These are phyloP conservation scores for Belonocnema kinseyi DNA, from an alignment of 1,140 invertebrate species.

Conservation along the genomic window DNA sequence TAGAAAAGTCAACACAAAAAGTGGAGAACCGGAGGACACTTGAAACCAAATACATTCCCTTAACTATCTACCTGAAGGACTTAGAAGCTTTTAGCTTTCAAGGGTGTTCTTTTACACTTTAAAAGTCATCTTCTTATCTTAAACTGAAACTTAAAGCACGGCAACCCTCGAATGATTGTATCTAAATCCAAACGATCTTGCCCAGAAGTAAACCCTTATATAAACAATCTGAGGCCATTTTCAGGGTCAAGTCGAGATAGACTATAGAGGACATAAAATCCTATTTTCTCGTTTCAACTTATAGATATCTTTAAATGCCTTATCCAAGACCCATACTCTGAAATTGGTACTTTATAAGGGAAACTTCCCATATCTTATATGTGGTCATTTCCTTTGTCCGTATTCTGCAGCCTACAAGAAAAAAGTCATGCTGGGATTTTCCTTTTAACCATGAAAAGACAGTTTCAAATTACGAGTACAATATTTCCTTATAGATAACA, in stretches of 20 bases:
- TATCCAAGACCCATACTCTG: too few species aligned
- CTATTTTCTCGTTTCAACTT: too few species aligned
- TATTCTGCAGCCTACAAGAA: too few species aligned
- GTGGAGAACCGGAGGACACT: not conserved
- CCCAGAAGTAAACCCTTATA: not conserved
- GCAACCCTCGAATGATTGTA: slow-evolving; percentile 5
- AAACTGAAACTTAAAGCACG: not conserved
- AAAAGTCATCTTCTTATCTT: slow-evolving; percentile 15
- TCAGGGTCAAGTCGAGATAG: not conserved
- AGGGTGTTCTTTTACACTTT: slow-evolving; percentile 7
- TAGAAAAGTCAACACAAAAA: not conserved
- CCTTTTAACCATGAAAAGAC: too few species aligned
- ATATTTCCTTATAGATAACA: too few species aligned
- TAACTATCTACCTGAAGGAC: slow-evolving; percentile 10
- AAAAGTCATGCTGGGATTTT: too few species aligned
- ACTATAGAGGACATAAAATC: too few species aligned
- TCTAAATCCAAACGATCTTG: slow-evolving; percentile 10
- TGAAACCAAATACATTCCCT: slow-evolving; percentile 14
- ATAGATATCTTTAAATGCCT: too few species aligned
- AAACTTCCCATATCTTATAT: too few species aligned
- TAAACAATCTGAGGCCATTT: not conserved
- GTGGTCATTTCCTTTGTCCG: too few species aligned
- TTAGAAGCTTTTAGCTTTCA: not conserved
- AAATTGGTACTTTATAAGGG: too few species aligned
- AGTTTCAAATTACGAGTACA: too few species aligned